Evolutionary conservation across 2,888 invertebrate genomes (phyloP).

Genomic region (Periphyllus acericola): DNA sequence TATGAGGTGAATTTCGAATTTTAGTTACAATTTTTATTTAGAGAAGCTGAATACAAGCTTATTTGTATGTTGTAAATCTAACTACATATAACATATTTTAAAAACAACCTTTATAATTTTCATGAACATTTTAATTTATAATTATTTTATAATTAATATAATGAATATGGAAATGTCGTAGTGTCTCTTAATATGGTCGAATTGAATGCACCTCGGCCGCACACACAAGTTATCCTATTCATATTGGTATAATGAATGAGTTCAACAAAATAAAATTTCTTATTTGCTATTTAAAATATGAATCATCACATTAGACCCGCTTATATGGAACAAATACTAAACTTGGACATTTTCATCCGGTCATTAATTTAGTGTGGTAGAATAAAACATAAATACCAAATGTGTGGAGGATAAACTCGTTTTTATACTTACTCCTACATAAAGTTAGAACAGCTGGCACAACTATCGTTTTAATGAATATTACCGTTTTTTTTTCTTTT

Average conservation of each 20-base stretch:
- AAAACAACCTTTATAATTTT: too few relatives aligned
- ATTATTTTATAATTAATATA: not conserved
- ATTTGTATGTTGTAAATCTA: too few relatives aligned
- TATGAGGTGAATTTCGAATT: too few relatives aligned
- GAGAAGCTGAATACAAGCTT: too few relatives aligned
- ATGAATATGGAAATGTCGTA: not conserved
- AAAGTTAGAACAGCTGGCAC: not conserved
- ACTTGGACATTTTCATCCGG: conserved; percentile 38
- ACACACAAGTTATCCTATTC: not conserved
- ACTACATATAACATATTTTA: too few relatives aligned
- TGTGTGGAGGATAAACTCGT: conserved; percentile 47
- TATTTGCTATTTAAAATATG: not conserved
- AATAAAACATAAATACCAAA: not conserved
- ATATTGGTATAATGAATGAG: conserved; percentile 7
- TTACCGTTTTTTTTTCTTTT: not conserved
- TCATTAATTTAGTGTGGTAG: not conserved
- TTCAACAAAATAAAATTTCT: conserved; percentile 2
- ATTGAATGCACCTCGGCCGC: not conserved
- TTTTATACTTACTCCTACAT: conserved; percentile 12
- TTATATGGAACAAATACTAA: not conserved
- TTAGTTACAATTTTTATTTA: too few relatives aligned
- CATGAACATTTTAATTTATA: too few relatives aligned
- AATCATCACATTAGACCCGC: not conserved
- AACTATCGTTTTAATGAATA: not conserved
- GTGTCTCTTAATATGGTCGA: conserved; percentile 4